These are phyloP conservation scores for Noctua janthina DNA, from an alignment of 2,888 invertebrate genomes.

Conservation along the genomic window DNA sequence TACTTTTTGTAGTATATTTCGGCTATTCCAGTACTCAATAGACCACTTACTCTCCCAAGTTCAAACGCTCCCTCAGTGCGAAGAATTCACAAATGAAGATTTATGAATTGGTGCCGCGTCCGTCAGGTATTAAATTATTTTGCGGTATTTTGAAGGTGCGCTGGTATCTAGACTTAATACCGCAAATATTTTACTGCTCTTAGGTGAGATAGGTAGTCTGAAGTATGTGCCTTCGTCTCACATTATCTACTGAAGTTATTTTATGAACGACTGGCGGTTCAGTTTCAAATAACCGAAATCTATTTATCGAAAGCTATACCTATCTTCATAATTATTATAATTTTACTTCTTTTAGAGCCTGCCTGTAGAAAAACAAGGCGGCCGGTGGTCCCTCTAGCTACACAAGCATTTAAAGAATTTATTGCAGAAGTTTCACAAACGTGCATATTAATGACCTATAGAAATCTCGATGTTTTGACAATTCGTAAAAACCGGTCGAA, in stretches of 20 bases:
- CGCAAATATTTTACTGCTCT: constrained; percentile 32
- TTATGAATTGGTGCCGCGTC: constrained; percentile 50
- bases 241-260: neutral
- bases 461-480: neutral
- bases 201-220: neutral
- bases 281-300: neutral
- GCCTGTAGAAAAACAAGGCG: neutral
- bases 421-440: neutral
- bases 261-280: neutral
- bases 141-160: constrained; percentile 42
- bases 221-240: constrained; percentile 5
- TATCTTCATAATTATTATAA: too few species aligned
- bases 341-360: neutral
- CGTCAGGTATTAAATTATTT: constrained; percentile 60
- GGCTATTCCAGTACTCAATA: neutral
- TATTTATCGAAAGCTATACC: too few species aligned
- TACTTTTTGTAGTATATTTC: too few species aligned
- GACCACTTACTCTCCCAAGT: neutral
- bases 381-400: neutral
- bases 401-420: neutral
- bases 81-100: constrained; percentile 46
- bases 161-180: constrained; percentile 20
- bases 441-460: too few species aligned
- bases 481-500: neutral
- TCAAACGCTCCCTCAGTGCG: constrained; percentile 16